Base-by-base conservation (phyloP, 2,888 invertebrate species). In the Dendrolimus pini region DNA sequence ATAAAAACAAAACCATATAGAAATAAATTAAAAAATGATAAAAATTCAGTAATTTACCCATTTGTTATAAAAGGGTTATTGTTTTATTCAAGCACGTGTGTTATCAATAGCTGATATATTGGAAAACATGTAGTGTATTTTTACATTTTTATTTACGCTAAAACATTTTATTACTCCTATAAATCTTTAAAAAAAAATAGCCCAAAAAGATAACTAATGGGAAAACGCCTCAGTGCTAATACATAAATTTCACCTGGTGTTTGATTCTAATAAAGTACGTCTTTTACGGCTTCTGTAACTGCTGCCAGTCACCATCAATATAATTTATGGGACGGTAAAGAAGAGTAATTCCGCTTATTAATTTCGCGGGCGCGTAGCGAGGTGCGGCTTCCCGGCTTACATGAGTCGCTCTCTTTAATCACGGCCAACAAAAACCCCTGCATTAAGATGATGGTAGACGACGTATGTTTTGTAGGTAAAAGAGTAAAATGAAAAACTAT, bases 341-440 rank as follows among this genome's bases (percentile, higher is more conserved):
- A 82, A 82, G 82, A 86, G 82, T 84, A 79, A 86, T 87, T 85
- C 74, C 72, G 78, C 80, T 87, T 87, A 87, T 87, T 88, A 88
- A 89, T 88, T 86, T 87, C 72, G 73, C 74, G 77, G 77, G 74
- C 75, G 75, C 79, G 75, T 74, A 73, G 62, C 60, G 61, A 80
- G 83, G 82, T 78, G 82, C 69, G 83, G 80, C 80, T 81, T 79
- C 74, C 75, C 75, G 70, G 77, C 78, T 80, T 80, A 83, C 80
- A 82, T 78, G 82, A 80, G 75, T 79, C 61, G 62, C 65, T 72
- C 74, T 75, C 77, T 79, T 84, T 79, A 79, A 83, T 83, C 79
- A 82, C 75, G 61, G 58, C 55, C 53, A 41, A 53, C 53, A 53
- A 55, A 59, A 55, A 58, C 55, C 61, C 47, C 47, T 47, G 47